Conservation (phyloP, 1,140 invertebrate genomes). For the Chrysomallon squamiferum region DNA sequence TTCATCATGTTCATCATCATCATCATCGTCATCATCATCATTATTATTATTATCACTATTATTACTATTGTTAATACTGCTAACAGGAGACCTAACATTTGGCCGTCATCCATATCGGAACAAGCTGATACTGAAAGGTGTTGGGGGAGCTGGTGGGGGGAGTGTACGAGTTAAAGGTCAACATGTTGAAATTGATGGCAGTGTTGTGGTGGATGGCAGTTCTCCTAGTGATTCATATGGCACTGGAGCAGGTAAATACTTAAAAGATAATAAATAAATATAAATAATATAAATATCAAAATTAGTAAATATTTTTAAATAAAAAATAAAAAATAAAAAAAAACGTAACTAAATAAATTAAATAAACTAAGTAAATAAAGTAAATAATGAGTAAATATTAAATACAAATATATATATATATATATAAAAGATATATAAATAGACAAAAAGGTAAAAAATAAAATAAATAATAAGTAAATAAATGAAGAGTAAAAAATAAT, state of each 20-base stretch:
- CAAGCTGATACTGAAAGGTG: conserved; percentile 23
- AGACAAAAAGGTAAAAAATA: too few relatives aligned
- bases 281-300: not conserved
- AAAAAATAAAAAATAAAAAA: too few relatives aligned
- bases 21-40: not conserved
- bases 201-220: conserved; percentile 34
- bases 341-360: too few relatives aligned
- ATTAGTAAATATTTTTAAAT: not conserved
- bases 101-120: conserved; percentile 39
- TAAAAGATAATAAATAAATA: not conserved
- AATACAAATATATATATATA: too few relatives aligned
- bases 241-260: conserved; percentile 28
- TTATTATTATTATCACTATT: not conserved
- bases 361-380: too few relatives aligned
- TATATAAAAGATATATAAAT: too few relatives aligned
- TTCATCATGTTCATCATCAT: not conserved
- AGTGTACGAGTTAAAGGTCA: conserved; percentile 28
- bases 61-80: not conserved
- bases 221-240: conserved; percentile 25
- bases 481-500: too few relatives aligned
- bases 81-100: conserved; percentile 33
- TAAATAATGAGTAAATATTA: too few relatives aligned
- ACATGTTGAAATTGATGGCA: conserved; percentile 48
- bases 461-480: too few relatives aligned
- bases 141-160: conserved; percentile 45